Evolutionary conservation across 2,113 vertebrate genomes (phyloP).

Genomic region (Xenopus laevis): DNA sequence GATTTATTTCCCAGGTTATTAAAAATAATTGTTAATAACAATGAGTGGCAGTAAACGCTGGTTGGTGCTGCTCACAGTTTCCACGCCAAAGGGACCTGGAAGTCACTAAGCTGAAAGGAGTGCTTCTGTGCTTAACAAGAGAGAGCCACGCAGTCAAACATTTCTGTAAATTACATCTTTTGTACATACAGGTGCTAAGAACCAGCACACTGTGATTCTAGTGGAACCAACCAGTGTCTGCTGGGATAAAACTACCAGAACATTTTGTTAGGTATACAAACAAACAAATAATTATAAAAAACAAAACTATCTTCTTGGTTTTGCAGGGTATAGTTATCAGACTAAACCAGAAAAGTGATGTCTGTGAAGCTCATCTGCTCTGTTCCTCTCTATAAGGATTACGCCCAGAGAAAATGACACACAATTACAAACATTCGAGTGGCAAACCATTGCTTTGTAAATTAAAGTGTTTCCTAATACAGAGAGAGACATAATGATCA

Average conservation of each 20-base stretch:
- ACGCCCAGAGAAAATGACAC: too few species aligned
- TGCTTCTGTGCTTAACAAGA: neutral
- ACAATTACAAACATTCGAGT: too few species aligned
- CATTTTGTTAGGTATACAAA: too few species aligned
- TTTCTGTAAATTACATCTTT: slow-evolving; percentile 18
- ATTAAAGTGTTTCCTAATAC: too few species aligned
- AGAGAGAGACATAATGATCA: too few species aligned
- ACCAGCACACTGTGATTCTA: neutral
- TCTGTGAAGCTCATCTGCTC: too few species aligned
- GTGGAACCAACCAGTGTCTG: neutral
- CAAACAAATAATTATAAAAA: neutral
- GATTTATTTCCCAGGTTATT: slow-evolving; percentile 12
- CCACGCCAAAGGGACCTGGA: slow-evolving; percentile 4
- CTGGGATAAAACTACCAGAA: neutral
- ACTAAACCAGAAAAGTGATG: too few species aligned
- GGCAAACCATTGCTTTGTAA: too few species aligned
- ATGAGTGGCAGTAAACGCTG: slow-evolving; percentile 6
- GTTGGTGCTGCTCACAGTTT: neutral
- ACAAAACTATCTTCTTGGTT: too few species aligned
- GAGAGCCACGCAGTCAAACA: neutral
- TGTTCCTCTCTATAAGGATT: too few species aligned
- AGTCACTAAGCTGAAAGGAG: neutral
- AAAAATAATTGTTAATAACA: slow-evolving; percentile 10
- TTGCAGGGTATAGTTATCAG: too few species aligned
- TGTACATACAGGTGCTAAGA: neutral